phyloP scores from a whole-genome alignment of 2,113 vertebrate genomes.

The Paramormyrops kingsleyae region DNA sequence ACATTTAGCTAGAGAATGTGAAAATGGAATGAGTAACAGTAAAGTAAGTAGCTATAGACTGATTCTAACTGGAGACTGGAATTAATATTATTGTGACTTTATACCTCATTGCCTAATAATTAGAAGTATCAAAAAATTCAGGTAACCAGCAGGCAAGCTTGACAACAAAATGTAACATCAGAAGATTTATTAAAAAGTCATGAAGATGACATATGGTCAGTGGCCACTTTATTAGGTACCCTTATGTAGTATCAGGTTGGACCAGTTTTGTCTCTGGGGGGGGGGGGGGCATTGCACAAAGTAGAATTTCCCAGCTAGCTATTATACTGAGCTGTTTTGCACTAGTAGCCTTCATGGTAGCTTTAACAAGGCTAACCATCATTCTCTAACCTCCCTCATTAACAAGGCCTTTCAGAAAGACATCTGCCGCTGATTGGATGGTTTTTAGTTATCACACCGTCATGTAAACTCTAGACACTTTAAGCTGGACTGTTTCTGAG shows the following conservation, averaged over 20 bases:
- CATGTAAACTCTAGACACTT: neutral
- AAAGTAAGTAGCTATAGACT: neutral
- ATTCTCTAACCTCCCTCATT: neutral
- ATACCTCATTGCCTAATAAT: neutral
- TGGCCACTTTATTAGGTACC: neutral
- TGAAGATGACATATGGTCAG: neutral
- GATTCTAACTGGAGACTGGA: neutral
- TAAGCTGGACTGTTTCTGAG: neutral
- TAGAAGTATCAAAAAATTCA: neutral
- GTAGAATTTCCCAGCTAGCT: neutral
- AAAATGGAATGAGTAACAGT: neutral
- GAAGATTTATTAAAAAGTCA: neutral
- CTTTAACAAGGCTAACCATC: neutral
- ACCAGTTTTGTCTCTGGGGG: neutral
- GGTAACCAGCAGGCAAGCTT: neutral
- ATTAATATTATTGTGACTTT: slow-evolving; percentile 3
- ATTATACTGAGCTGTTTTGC: neutral
- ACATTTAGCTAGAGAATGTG: neutral
- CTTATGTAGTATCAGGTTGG: neutral
- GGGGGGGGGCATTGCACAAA: neutral
- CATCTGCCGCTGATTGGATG: neutral
- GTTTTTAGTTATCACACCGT: neutral
- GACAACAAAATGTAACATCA: neutral
- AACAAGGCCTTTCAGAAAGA: neutral
- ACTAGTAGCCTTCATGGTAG: neutral